phyloP scores from a whole-genome alignment of 1,140 invertebrate genomes.

The Drosophila sp. region DNA sequence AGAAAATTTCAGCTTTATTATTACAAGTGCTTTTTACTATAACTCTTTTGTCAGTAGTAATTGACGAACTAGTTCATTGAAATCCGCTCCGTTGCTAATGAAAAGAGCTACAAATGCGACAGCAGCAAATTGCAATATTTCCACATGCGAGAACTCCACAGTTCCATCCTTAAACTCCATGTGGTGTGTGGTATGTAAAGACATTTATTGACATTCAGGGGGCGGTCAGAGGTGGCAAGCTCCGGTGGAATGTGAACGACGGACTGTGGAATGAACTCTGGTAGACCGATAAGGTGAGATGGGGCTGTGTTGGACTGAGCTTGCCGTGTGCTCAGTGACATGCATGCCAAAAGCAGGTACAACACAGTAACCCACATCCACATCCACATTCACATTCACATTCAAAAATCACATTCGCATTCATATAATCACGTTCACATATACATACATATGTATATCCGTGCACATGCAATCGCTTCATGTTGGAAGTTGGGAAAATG shows the following conservation, averaged over 20 bases:
- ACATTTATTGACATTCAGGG: slow-evolving; percentile 55
- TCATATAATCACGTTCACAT: slow-evolving; percentile 30
- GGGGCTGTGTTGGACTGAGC: slow-evolving; percentile 7
- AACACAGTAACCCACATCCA: slow-evolving; percentile 54
- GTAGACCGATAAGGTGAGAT: background rate
- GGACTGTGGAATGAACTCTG: background rate
- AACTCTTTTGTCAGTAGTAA: too few relatives aligned
- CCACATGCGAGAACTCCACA: slow-evolving; percentile 25
- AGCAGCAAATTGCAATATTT: slow-evolving; percentile 35
- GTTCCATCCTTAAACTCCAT: background rate
- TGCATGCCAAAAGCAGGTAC: slow-evolving; percentile 17
- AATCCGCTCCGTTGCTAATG: background rate
- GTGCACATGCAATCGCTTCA: slow-evolving; percentile 61
- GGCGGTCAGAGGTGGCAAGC: too few relatives aligned
- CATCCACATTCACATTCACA: background rate
- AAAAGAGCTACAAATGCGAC: slow-evolving; percentile 8
- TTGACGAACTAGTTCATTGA: background rate
- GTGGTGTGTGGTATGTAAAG: background rate
- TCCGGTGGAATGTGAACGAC: background rate
- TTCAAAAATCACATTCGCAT: slow-evolving; percentile 8
- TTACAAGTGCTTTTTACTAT: too few relatives aligned
- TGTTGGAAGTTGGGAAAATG: slow-evolving; percentile 61
- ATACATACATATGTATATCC: slow-evolving; percentile 23
- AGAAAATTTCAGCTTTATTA: too few relatives aligned
- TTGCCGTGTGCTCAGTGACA: slow-evolving; percentile 21